A percentile compares a stretch with the other conserved stretches of the same genome.
Evolutionary conservation across 2,888 invertebrate genomes (phyloP).

Genomic region (Kryphioiulus occultus): DNA sequence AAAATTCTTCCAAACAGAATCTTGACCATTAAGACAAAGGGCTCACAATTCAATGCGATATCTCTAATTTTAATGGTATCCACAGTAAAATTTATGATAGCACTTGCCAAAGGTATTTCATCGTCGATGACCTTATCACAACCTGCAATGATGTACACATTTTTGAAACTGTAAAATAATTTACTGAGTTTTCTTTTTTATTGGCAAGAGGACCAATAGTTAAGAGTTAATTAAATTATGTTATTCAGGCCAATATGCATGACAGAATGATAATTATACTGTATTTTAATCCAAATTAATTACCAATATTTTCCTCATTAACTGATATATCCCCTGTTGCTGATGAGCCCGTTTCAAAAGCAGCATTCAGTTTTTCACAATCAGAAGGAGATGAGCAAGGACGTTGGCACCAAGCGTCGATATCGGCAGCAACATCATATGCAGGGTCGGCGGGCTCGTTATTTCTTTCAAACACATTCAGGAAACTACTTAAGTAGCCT

Average conservation of each 20-base stretch:
- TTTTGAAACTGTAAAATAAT: neutral
- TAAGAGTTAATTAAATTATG: neutral
- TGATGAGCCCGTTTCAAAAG: neutral
- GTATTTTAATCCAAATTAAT: neutral
- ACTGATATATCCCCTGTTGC: neutral
- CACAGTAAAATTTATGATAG: constrained; percentile 50
- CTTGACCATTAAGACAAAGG: constrained; percentile 18
- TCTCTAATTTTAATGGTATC: constrained; percentile 39
- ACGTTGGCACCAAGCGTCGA: constrained; percentile 6
- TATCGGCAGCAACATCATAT: constrained; percentile 50
- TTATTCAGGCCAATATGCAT: neutral
- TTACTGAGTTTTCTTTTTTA: neutral
- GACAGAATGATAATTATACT: neutral
- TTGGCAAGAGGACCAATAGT: neutral
- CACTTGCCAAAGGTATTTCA: constrained; percentile 51
- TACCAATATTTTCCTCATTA: neutral
- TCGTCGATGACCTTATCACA: constrained; percentile 41
- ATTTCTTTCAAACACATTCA: neutral
- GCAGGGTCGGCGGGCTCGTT: constrained; percentile 45
- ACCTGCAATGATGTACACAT: neutral
- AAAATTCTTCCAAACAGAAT: constrained; percentile 47
- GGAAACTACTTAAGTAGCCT: neutral
- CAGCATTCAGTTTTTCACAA: neutral
- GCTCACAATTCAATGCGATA: neutral
- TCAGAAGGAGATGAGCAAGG: neutral